Evolutionary conservation across 2,888 invertebrate genomes (phyloP).

Genomic region (Hymenopus coronatus): DNA sequence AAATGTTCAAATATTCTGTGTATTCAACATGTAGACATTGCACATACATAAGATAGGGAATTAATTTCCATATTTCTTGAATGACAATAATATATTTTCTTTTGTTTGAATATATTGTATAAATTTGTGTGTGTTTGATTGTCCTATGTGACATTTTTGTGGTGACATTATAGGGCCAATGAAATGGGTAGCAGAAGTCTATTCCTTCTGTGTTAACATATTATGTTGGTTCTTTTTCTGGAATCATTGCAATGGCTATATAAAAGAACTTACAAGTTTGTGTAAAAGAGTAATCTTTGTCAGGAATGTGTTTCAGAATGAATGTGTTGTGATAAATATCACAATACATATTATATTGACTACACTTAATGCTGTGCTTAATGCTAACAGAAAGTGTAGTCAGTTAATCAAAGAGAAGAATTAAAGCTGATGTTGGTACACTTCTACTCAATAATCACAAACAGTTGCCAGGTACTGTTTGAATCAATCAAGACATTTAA

Average conservation of each 20-base stretch:
- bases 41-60: neutral
- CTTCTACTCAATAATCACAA: neutral
- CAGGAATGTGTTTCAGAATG: neutral
- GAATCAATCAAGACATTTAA: neutral
- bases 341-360: neutral
- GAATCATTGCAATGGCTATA: neutral
- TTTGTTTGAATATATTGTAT: neutral
- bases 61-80: slow-evolving; percentile 7
- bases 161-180: neutral
- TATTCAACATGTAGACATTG: neutral
- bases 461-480: neutral
- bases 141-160: neutral
- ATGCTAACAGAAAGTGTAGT: neutral
- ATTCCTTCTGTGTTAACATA: slow-evolving; percentile 10
- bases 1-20: slow-evolving; percentile 3
- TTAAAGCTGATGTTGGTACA: neutral
- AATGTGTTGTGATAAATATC: neutral
- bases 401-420: neutral
- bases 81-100: slow-evolving; percentile 26
- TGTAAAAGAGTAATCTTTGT: neutral
- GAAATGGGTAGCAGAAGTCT: neutral
- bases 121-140: neutral
- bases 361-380: neutral
- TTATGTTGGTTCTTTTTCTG: neutral
- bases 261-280: neutral